Conservation (phyloP, 2,113 vertebrate species). For the Tor tambroides region DNA sequence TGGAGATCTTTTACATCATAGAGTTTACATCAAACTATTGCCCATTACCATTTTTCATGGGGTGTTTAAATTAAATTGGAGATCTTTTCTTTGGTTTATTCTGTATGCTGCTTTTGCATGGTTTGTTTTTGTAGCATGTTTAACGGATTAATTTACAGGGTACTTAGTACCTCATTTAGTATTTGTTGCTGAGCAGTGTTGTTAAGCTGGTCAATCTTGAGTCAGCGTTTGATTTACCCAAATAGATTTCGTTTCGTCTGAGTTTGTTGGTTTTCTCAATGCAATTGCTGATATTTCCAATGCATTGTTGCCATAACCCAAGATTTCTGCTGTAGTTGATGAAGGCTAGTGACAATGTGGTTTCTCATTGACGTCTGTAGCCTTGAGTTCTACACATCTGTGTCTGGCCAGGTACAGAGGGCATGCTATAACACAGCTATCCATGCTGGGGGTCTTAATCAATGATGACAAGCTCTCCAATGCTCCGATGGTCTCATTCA, state of each 20-base stretch:
- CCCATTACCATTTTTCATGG: not conserved
- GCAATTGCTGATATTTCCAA: slow-evolving; percentile 78
- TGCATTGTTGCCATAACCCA: slow-evolving; percentile 79
- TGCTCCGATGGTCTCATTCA: slow-evolving; percentile 63
- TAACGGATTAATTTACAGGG: slow-evolving; percentile 63
- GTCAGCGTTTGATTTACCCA: slow-evolving; percentile 69
- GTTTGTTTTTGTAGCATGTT: slow-evolving; percentile 77
- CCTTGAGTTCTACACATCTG: slow-evolving; percentile 61
- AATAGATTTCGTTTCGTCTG: slow-evolving; percentile 72
- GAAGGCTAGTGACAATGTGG: slow-evolving; percentile 78
- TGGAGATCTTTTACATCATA: not conserved
- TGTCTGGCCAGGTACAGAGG: slow-evolving; percentile 60
- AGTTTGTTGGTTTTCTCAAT: slow-evolving; percentile 76
- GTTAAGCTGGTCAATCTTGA: slow-evolving; percentile 60
- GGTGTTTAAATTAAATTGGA: slow-evolving; percentile 14
- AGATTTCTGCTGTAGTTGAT: slow-evolving; percentile 74
- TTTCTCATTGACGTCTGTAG: slow-evolving; percentile 82
- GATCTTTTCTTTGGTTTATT: slow-evolving; percentile 1
- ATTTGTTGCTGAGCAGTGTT: slow-evolving; percentile 53
- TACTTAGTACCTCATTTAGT: slow-evolving; percentile 64
- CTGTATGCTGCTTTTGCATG: slow-evolving; percentile 77
- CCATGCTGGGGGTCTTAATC: slow-evolving; percentile 64
- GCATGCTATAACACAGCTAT: slow-evolving; percentile 64
- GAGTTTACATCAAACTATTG: not conserved
- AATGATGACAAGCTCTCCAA: slow-evolving; percentile 66